Base-by-base conservation (phyloP, 2,888 invertebrate species). In the Leptopterna dolabrata region DNA sequence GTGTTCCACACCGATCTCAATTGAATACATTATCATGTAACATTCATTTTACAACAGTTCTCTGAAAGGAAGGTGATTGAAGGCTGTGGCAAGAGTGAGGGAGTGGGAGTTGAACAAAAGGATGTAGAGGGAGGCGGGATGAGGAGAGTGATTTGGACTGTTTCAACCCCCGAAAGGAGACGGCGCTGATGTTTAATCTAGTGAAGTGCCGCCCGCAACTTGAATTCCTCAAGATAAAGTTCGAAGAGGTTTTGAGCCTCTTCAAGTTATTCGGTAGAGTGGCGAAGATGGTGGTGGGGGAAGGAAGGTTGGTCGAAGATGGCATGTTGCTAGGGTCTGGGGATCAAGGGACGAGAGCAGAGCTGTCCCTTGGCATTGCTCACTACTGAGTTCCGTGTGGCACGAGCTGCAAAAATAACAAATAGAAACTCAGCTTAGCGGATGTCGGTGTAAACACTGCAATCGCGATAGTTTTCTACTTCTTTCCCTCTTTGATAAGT, bases 141-240 rank as follows among this genome's bases (percentile, higher is more conserved):
- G 51, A 55, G 51, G 45, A 81, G 45, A 81, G 81, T 81, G 81
- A 81, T 81, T 81, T 51, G 47, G 47, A 81, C 81, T 51, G 81
- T 81, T 81, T 81, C 29, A 19, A 29, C 47, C 55, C 30, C 24
- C 81, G n/a, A 36, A 51, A 47, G 19, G 78, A 13, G 19, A 24
- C 24, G 41, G 45, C n/a, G 81, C 81, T 51, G 43, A 30, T 81
- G 81, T 81, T 81, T 81, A 81, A 81, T 81, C 81, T 81, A 81
- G 29, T 81, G 81, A 30, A 81, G 81, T 81, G 81, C 47, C 55
- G 55, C 81, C 81, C 36, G 30, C 51, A 81, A 81, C 81, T 81
- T 55, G 51, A 81, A 51, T 81, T 81, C 81, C 81, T 81, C 81
- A 81, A 27, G 81, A 81, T 81, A 81, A 81, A 81, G 81, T 81